Conservation (phyloP, 2,113 vertebrate genomes). For the Scatophagus argus region DNA sequence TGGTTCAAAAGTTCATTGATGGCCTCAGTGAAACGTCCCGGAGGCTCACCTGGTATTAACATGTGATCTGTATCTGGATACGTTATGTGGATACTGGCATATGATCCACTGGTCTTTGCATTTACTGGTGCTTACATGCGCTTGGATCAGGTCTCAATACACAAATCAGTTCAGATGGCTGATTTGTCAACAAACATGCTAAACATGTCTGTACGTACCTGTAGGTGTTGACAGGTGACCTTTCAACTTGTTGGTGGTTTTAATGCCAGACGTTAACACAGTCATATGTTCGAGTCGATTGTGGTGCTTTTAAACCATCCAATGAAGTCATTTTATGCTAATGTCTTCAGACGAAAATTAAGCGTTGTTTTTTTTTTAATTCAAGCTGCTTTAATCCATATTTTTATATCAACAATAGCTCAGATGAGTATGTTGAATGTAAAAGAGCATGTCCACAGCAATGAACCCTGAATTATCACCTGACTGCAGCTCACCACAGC, state of each 20-base stretch:
- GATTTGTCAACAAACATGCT: not conserved
- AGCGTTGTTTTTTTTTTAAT: not conserved
- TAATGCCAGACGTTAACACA: no score
- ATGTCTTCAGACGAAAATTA: no score
- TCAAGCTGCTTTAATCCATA: not conserved
- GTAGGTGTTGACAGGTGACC: no score
- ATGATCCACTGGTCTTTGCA: not conserved
- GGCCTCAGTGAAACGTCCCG: slow-evolving; percentile 14
- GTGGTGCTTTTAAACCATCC: no score
- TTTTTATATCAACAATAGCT: not conserved
- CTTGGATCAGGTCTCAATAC: not conserved
- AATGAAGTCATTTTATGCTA: no score
- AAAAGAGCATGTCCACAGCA: no score
- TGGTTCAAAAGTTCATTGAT: slow-evolving; percentile 57
- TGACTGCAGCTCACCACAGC: not conserved
- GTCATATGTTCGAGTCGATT: no score
- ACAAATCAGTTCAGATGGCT: not conserved
- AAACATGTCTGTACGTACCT: no score
- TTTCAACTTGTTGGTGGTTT: no score
- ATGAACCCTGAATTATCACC: not conserved
- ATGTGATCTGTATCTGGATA: not conserved
- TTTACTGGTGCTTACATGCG: not conserved
- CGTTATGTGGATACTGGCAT: no score
- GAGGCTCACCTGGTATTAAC: not conserved
- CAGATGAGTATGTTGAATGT: no score